Evolutionary conservation across 2,888 invertebrate genomes (phyloP), one percentile per base, ranked within the genome.

Genomic region (Anagyrus pseudococci): DNA sequence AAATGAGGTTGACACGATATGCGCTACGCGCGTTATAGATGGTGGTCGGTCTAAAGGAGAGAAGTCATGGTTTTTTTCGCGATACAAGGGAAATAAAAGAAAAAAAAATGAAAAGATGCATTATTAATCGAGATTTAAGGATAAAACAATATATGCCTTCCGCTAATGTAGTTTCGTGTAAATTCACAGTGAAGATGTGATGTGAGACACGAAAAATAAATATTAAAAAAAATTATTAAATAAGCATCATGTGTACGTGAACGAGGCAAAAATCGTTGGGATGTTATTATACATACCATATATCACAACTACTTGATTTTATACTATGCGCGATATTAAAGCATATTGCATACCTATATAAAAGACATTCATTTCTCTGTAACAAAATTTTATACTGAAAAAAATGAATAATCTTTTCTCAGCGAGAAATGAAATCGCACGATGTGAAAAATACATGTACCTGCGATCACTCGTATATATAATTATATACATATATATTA

Each of bases 71-170:
- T 13, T 41, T 53, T n/a, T n/a, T 4, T 26, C 41, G 25, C 15
- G 26, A n/a, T 23, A 29, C 44, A 46, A 23, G 23, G 6, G 33
- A 25, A 17, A 19, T 3, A 15, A 20, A 19, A 48, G 10, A 15
- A 22, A 44, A 23, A 19, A 48, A 41, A 17, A n/a, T 6, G n/a
- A 33, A 25, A 22, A 26, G 23, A 23, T 26, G 53, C 25, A 49
- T 37, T 57, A 64, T 60, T 57, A 52, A 25, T 48, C 40, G 41
- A 60, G 47, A 43, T 56, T 47, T 43, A 65, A 58, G 50, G 29
- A 50, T 46, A 56, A 52, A 59, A 65, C 40, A 62, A 55, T 58
- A 62, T 62, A 66, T 66, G 62, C 66, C 62, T 63, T 66, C 66
- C 62, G 60, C 62, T 66, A 63, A 53, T 49, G 59, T 62, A 59